Evolutionary conservation across 1,140 invertebrate genomes (phyloP).

Genomic region (Zaprionus ghesquierei): DNA sequence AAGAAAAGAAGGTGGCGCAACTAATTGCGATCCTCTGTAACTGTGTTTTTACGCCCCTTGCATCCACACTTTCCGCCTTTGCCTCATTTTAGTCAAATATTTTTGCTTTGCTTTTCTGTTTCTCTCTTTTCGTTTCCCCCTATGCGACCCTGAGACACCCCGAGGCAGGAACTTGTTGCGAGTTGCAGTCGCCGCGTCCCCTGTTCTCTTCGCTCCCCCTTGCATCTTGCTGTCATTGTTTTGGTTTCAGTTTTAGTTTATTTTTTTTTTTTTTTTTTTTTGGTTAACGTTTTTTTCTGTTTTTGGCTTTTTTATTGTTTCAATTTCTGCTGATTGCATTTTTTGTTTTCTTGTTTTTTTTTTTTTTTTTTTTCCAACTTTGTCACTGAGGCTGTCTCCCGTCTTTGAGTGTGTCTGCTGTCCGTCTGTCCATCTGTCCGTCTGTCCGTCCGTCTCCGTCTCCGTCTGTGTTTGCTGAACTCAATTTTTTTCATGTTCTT

Average conservation of each 20-base stretch:
- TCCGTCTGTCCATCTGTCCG: constrained; percentile 8
- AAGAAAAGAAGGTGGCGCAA: too few relatives aligned
- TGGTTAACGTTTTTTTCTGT: constrained; percentile 4
- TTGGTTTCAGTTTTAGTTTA: constrained; percentile 22
- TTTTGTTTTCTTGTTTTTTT: neutral
- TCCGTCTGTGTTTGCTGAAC: constrained; percentile 40
- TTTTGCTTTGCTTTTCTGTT: too few relatives aligned
- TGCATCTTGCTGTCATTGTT: constrained; percentile 19
- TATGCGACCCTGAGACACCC: neutral
- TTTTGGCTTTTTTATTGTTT: constrained; percentile 6
- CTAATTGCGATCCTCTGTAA: neutral
- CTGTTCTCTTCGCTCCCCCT: neutral
- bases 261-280: too few relatives aligned
- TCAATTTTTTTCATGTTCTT: constrained; percentile 40
- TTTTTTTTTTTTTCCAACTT: neutral
- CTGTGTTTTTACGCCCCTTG: too few relatives aligned
- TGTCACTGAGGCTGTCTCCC: constrained; percentile 19
- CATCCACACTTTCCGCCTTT: neutral
- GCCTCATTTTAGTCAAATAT: too few relatives aligned
- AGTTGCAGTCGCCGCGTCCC: neutral
- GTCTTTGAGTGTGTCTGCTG: constrained; percentile 7
- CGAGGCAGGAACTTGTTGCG: constrained; percentile 22
- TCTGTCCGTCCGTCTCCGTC: constrained; percentile 5
- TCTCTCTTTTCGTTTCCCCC: too few relatives aligned
- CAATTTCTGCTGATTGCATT: constrained; percentile 4